Evolutionary conservation across 2,888 invertebrate genomes (phyloP).

Genomic region (Ecdyonurus torrentis): DNA sequence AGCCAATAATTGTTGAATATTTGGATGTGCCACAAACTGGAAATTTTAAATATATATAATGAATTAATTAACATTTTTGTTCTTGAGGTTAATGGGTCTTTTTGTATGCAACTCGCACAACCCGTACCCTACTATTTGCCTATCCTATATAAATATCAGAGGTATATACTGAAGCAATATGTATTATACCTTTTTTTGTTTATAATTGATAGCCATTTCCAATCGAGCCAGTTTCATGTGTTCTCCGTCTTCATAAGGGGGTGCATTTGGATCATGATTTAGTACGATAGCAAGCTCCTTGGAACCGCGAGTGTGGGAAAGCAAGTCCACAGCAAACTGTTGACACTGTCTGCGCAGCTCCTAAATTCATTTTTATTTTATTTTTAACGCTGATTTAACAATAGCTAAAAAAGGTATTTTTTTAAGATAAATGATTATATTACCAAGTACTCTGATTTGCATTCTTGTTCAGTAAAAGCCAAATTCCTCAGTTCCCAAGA

Average conservation of each 20-base stretch:
- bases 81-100: too few relatives aligned
- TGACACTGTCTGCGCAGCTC: constrained; percentile 73
- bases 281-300: constrained; percentile 85
- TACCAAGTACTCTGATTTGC: constrained; percentile 67
- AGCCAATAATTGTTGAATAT: constrained; percentile 81
- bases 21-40: constrained; percentile 88
- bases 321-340: constrained; percentile 75
- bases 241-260: constrained; percentile 57
- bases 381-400: too few relatives aligned
- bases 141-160: too few relatives aligned
- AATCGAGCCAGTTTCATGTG: constrained; percentile 72
- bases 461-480: constrained; percentile 84
- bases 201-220: constrained; percentile 80
- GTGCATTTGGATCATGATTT: constrained; percentile 62
- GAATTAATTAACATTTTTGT: too few relatives aligned
- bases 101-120: too few relatives aligned
- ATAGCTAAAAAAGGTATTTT: background rate
- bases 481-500: constrained; percentile 87
- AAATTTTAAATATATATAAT: constrained; percentile 2
- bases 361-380: constrained; percentile 15
- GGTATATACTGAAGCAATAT: too few relatives aligned
- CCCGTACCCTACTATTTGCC: too few relatives aligned
- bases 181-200: constrained; percentile 89
- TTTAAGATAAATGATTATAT: background rate
- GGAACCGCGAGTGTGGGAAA: constrained; percentile 83